Percentiles rank a stretch among this genome's conserved stretches.
phyloP scores from a whole-genome alignment of 2,797 vertebrate genomes.

The Myotis findleyi region DNA sequence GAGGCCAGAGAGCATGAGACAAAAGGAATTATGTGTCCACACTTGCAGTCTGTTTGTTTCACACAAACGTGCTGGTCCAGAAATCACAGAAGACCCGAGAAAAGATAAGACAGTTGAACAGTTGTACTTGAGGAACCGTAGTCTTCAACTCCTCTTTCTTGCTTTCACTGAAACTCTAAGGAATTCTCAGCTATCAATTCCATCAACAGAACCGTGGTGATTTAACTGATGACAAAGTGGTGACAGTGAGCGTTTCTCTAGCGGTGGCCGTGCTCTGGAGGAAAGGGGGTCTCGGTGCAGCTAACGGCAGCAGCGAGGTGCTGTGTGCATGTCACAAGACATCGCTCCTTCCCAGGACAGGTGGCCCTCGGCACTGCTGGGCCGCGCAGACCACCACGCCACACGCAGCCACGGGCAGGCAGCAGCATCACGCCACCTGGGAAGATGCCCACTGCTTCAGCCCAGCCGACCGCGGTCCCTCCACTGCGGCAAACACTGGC shows the following conservation, averaged over 20 bases:
- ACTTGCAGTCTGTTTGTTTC: no score
- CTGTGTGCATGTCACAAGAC: not conserved
- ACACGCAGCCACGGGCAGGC: accelerated
- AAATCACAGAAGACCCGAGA: not conserved
- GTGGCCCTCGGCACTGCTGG: not conserved
- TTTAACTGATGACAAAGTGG: not conserved
- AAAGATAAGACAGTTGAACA: accelerated
- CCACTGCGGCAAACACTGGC: not conserved
- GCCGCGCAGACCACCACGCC: not conserved
- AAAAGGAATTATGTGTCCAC: not conserved
- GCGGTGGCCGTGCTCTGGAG: not conserved
- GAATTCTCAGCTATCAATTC: not conserved
- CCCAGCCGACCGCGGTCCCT: accelerated
- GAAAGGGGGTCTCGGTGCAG: not conserved
- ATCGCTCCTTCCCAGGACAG: not conserved
- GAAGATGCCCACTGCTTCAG: not conserved
- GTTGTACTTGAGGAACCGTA: not conserved
- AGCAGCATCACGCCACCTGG: accelerated
- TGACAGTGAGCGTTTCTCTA: no score
- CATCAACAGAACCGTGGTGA: not conserved
- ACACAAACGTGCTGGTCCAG: not conserved
- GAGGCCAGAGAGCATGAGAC: not conserved
- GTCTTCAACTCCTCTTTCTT: not conserved
- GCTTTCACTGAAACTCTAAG: not conserved
- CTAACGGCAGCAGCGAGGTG: accelerated